Percentiles rank a stretch among this genome's conserved stretches.
These are phyloP conservation scores for Agonopterix arenella DNA, from an alignment of 2,888 invertebrate species.

Conservation along the genomic window DNA sequence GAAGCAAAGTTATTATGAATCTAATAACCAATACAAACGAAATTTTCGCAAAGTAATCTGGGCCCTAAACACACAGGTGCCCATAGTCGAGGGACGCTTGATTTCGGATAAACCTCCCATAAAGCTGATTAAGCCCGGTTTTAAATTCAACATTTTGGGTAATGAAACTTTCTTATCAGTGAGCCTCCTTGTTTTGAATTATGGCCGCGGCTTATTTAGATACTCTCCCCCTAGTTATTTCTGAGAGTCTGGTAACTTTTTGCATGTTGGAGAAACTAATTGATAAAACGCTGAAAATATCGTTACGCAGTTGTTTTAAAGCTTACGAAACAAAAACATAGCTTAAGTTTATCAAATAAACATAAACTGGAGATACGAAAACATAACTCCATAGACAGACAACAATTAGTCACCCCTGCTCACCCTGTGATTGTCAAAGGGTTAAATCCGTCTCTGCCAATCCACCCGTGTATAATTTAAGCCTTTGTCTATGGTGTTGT, in stretches of 20 bases:
- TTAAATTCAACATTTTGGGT: constrained; percentile 71
- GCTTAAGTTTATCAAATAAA: constrained; percentile 17
- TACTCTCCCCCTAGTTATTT: constrained; percentile 26
- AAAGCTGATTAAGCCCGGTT: constrained; percentile 69
- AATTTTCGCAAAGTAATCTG: constrained; percentile 63
- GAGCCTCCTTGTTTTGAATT: constrained; percentile 64
- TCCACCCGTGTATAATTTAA: constrained; percentile 66
- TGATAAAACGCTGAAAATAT: too few relatives aligned
- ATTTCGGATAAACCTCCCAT: constrained; percentile 46
- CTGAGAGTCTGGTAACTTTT: constrained; percentile 21
- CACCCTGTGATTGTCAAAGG: constrained; percentile 48
- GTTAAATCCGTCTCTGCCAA: constrained; percentile 47
- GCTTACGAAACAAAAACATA: constrained; percentile 1
- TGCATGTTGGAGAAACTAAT: too few relatives aligned
- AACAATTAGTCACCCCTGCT: constrained; percentile 62
- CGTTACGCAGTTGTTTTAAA: not conserved
- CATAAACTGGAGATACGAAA: constrained; percentile 6
- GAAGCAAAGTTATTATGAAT: constrained; percentile 1
- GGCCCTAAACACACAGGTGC: constrained; percentile 71
- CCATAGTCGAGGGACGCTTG: constrained; percentile 31
- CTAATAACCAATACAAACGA: constrained; percentile 33
- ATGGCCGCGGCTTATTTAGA: constrained; percentile 45
- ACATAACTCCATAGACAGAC: constrained; percentile 38
- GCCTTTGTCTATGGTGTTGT: constrained; percentile 70
- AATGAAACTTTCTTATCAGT: constrained; percentile 76